phyloP scores from a whole-genome alignment of 2,113 vertebrate species.

The Coptodon bakossiorum region DNA sequence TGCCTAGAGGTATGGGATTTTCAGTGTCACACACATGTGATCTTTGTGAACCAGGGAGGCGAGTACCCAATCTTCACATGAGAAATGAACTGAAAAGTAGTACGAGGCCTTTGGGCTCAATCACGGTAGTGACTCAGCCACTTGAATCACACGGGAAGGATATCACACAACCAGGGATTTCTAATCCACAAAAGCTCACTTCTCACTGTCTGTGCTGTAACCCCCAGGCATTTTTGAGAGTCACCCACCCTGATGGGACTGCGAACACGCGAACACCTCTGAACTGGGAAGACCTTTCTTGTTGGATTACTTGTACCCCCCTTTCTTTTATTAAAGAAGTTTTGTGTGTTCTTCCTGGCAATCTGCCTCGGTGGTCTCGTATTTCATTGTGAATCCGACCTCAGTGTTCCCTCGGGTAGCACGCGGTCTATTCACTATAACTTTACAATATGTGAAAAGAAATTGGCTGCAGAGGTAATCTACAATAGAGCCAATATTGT shows the following conservation, averaged over 20 bases:
- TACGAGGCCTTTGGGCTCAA: slow-evolving; percentile 19
- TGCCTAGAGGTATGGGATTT: slow-evolving; percentile 2
- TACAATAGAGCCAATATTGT: background rate
- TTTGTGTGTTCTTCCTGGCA: slow-evolving; percentile 29
- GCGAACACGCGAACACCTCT: slow-evolving; percentile 6
- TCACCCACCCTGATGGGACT: slow-evolving; percentile 6
- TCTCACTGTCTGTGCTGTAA: slow-evolving; percentile 18
- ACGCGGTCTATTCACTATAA: slow-evolving; percentile 9
- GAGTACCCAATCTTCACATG: slow-evolving; percentile 13
- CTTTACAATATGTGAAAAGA: slow-evolving; percentile 42
- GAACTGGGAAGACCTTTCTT: slow-evolving; percentile 26
- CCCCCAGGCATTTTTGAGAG: slow-evolving; percentile 6
- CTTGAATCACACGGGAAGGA: slow-evolving; percentile 13
- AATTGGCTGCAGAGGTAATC: slow-evolving; percentile 37
- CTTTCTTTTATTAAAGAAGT: slow-evolving; percentile 36
- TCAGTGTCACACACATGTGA: slow-evolving; percentile 5
- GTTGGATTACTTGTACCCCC: slow-evolving; percentile 6
- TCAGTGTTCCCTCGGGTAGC: slow-evolving; percentile 10
- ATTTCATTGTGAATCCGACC: slow-evolving; percentile 34
- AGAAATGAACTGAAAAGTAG: slow-evolving; percentile 34
- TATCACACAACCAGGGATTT: slow-evolving; percentile 24
- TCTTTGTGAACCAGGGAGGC: background rate
- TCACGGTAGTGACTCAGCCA: slow-evolving; percentile 21
- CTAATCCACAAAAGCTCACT: slow-evolving; percentile 32
- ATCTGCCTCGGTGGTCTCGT: slow-evolving; percentile 2